Base-by-base conservation (phyloP, 2,113 vertebrate genomes). In the Pseudorectes ferrugineus region DNA sequence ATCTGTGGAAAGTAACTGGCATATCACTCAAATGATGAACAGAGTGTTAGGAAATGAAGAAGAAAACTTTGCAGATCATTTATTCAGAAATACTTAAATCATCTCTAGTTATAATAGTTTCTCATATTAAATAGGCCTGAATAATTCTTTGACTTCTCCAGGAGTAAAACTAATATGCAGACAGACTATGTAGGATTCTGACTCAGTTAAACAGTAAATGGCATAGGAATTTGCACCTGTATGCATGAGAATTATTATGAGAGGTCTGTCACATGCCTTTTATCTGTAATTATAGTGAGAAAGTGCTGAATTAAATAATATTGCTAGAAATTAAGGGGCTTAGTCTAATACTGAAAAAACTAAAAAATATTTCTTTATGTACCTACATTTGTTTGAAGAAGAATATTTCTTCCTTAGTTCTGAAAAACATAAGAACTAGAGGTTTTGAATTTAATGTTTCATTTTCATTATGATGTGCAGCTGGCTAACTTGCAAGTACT, bases 391-490 rank as follows among this genome's bases (percentile, higher is more conserved):
- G 35, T 72, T 82, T 85, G 57, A 94, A 91, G 63, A 55, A 75
- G 21, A 38, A 12, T 72, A 65, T 79, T 84, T 94, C 83, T 85
- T 62, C 38, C 45, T 86, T 89, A 76, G 28, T 74, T 94, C 66
- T 92, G 85, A 96, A 89, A 96, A 95, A 92, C 14, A 36, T 43
- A 59, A 89, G 65, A 79, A 62, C 21, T 92, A 90, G 72, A 65
- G 54, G 75, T 95, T 96, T 92, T 94, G 67, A 92, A 95, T 92
- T 63, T 51, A 93, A 59, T 75, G 81, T 93, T 95, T 93, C 85
- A 73, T 96, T 97, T 97, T 96, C 95, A 95, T 93, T 93, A 93
- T 96, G 89, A 97, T 86, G 73, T 9, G 9, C 80, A 89, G 24
- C 86, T 94, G 74, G 49, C 81, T 85, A 49, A 54, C 87, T 92